These are phyloP conservation scores for Abramis brama DNA, from an alignment of 2,113 vertebrate species.

Conservation along the genomic window DNA sequence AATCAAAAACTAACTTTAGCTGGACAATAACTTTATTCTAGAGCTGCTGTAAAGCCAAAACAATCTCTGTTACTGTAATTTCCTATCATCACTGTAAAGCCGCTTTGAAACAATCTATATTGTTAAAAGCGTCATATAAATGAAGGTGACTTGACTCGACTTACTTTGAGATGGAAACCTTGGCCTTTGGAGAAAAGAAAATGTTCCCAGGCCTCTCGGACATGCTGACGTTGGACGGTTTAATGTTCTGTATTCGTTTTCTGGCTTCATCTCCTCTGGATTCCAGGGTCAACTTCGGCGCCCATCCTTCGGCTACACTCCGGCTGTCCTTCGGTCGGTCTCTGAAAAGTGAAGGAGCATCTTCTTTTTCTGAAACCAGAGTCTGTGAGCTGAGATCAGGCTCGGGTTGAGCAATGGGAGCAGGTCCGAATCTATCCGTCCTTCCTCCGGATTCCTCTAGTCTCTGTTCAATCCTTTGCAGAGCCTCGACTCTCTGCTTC, in stretches of 20 bases:
- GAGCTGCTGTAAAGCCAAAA: too few relatives aligned
- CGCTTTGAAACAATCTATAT: too few relatives aligned
- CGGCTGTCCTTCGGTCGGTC: conserved; percentile 72
- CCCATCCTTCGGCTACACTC: conserved; percentile 69
- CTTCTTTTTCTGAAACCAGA: conserved; percentile 57
- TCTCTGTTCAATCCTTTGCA: conserved; percentile 79
- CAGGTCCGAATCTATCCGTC: conserved; percentile 55
- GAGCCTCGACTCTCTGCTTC: conserved; percentile 77
- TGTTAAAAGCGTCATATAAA: too few relatives aligned
- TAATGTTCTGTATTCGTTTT: conserved; percentile 63
- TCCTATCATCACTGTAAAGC: too few relatives aligned
- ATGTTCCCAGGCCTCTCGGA: conserved; percentile 74
- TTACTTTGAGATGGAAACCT: conserved; percentile 76
- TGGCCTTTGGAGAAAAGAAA: conserved; percentile 90
- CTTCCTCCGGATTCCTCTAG: conserved; percentile 61
- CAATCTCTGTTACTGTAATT: too few relatives aligned
- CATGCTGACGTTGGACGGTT: conserved; percentile 66
- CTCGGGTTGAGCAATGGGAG: conserved; percentile 72
- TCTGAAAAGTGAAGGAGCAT: conserved; percentile 66
- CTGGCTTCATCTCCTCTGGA: conserved; percentile 73
- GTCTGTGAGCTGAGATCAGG: conserved; percentile 42
- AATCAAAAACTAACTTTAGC: too few relatives aligned
- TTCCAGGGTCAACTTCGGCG: conserved; percentile 77
- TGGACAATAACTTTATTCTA: too few relatives aligned
- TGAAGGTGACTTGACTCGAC: too few relatives aligned